Conservation (phyloP, 1,140 invertebrate species). For the Rhyacophila brunnea region DNA sequence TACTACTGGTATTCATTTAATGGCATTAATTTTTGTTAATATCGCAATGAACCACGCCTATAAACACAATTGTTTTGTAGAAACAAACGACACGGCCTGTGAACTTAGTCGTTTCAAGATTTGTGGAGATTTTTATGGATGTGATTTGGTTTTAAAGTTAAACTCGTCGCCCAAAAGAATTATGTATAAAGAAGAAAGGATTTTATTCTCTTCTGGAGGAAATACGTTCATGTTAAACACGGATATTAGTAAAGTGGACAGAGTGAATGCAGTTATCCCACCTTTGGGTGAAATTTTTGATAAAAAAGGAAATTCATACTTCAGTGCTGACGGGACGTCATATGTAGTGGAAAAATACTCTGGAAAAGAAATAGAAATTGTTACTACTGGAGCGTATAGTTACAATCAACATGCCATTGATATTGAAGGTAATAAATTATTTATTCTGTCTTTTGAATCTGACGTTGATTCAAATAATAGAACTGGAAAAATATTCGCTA, state of each 20-base stretch:
- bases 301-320: conserved; percentile 11
- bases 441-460: conserved; percentile 3
- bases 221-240: background rate
- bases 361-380: conserved; percentile 9
- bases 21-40: too few species aligned
- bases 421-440: background rate
- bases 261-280: background rate
- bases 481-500: conserved; percentile 7
- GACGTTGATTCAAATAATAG: background rate
- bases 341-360: conserved; percentile 4
- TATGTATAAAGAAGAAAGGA: background rate
- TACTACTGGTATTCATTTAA: too few species aligned
- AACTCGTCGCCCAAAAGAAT: background rate
- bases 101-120: too few species aligned
- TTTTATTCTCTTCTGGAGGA: background rate
- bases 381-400: conserved; percentile 8
- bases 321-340: background rate
- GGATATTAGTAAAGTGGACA: too few species aligned
- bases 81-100: too few species aligned
- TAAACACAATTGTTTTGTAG: too few species aligned
- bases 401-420: conserved; percentile 6
- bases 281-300: conserved; percentile 9
- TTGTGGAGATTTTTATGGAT: too few species aligned
- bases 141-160: background rate
- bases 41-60: too few species aligned